Conservation (phyloP, 2,888 invertebrate species). For the Chrysolina americana region DNA sequence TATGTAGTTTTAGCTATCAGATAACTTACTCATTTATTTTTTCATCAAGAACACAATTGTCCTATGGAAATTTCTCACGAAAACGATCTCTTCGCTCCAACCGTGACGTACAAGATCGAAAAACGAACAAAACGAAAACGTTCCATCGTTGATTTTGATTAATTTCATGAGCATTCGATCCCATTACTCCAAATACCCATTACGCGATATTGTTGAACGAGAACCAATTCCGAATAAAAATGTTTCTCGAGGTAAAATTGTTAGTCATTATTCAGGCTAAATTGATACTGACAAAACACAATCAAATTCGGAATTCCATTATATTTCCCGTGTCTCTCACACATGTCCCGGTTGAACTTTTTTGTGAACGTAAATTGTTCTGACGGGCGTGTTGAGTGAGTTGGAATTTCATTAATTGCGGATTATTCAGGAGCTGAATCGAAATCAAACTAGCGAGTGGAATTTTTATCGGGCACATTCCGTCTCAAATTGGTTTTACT, state of each 20-base stretch:
- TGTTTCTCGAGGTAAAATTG: constrained; percentile 26
- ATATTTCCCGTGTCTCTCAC: constrained; percentile 24
- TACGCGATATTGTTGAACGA: neutral
- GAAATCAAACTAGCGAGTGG: constrained; percentile 9
- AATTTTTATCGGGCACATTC: constrained; percentile 7
- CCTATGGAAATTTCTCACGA: neutral
- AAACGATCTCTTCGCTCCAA: neutral
- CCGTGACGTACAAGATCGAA: neutral
- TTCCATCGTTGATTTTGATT: constrained; percentile 6
- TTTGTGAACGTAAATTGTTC: constrained; percentile 18
- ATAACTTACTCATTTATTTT: no score
- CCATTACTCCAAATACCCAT: constrained; percentile 17
- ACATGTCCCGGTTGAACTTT: constrained; percentile 5
- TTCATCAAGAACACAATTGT: neutral
- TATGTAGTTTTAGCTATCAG: no score
- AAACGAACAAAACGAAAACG: neutral
- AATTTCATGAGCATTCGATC: constrained; percentile 17
- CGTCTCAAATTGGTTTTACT: constrained; percentile 16
- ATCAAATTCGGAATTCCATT: constrained; percentile 26
- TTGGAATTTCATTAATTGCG: constrained; percentile 24
- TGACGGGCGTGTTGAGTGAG: constrained; percentile 22
- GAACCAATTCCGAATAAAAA: constrained; percentile 23
- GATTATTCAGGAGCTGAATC: constrained; percentile 14
- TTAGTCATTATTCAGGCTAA: constrained; percentile 20
- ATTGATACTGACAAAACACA: constrained; percentile 26